Evolutionary conservation across 2,113 vertebrate species (phyloP), one percentile per base, ranked within the genome.

Genomic region (Xenopus laevis): DNA sequence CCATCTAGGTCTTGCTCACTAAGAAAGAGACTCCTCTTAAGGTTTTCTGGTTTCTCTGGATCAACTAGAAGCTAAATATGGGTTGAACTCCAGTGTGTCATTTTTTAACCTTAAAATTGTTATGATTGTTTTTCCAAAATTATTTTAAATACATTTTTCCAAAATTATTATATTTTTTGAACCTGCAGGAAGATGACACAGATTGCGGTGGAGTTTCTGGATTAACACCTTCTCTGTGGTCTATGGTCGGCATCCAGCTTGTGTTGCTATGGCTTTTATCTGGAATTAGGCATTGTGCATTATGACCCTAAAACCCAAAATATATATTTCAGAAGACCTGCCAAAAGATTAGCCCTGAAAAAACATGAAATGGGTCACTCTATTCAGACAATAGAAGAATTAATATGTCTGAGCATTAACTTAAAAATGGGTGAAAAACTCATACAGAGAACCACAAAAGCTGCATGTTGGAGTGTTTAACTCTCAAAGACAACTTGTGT

Each of bases 141-240:
- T 27, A 27, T 27, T 27, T n/a, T n/a, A n/a, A n/a, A n/a, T n/a
- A n/a, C n/a, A n/a, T 27, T 27, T 27, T 27, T 1, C 4, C 23
- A 27, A 27, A 27, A 1, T 4, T 27, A 27, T 27, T 27, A 11
- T 11, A 11, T 11, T 83, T 79, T 66, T 82, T 75, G 89, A 84
- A 76, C 70, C 58, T 27, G 81, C 92, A 99, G 97, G 96, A 99
- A 78, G 94, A 98, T 82, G 94, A 94, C 6, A 91, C 92, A 0
- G 97, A 99, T 82, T 99, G 97, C 15, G 97, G 97, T 78, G 92
- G 95, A 4, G 95, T 88, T 83, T 93, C 90, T 84, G 88, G 87
- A 74, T 82, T 99, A 83, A 93, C 80, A 77, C 91, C 93, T 16
- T 91, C 92, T 45, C 87, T 95, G 11, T 93, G 92, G 92, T 88